Evolutionary conservation across 92 coral and sea anemone species (phyloP).

Genomic region (Actinostola sp.): DNA sequence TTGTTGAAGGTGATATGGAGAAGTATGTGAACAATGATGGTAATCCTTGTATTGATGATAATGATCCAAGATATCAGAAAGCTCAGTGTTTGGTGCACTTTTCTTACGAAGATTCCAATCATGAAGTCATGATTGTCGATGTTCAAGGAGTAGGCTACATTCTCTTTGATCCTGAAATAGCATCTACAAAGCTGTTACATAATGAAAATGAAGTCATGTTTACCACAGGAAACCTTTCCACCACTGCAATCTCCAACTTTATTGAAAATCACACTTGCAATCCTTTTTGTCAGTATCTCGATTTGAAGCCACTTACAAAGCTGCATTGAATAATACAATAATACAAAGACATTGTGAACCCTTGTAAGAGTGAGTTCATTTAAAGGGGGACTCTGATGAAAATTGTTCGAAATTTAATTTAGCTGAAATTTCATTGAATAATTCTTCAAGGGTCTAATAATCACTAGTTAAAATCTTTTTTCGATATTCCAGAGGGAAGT

Average conservation of each 20-base stretch:
- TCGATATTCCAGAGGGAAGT: too few species aligned
- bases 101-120: slow-evolving; percentile 28
- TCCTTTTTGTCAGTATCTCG: slow-evolving; percentile 10
- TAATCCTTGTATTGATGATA: slow-evolving; percentile 6
- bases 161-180: slow-evolving; percentile 23
- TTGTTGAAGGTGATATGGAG: slow-evolving; percentile 40
- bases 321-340: too few species aligned
- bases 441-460: too few species aligned
- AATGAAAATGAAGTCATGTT: slow-evolving; percentile 11
- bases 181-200: slow-evolving; percentile 13
- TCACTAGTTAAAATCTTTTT: too few species aligned
- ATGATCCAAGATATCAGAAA: background rate
- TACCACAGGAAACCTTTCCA: slow-evolving; percentile 17
- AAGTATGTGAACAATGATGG: slow-evolving; percentile 58
- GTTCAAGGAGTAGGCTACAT: slow-evolving; percentile 18
- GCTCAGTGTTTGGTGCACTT: slow-evolving; percentile 39
- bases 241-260: background rate
- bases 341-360: too few species aligned
- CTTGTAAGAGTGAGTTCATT: too few species aligned
- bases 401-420: too few species aligned
- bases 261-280: slow-evolving; percentile 14
- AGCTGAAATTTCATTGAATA: too few species aligned
- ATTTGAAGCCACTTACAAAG: too few species aligned
- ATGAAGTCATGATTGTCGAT: slow-evolving; percentile 22
- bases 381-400: too few species aligned